These are phyloP conservation scores for Cebidichthys violaceus DNA, from an alignment of 2,113 vertebrate genomes.

Conservation along the genomic window DNA sequence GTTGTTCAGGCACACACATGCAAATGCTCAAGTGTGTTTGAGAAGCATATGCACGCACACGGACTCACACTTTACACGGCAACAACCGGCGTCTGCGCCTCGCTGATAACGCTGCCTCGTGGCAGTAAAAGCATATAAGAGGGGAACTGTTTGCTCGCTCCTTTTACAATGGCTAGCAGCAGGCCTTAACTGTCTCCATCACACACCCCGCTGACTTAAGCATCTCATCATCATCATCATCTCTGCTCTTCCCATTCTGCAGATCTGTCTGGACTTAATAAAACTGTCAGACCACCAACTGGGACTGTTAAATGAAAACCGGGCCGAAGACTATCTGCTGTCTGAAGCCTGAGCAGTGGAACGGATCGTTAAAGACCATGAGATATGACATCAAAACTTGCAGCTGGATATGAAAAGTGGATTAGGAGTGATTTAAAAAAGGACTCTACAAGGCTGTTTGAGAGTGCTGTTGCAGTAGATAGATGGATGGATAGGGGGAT, in stretches of 20 bases:
- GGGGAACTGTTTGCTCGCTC: slow-evolving; percentile 43
- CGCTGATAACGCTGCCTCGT: slow-evolving; percentile 63
- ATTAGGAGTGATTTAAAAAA: slow-evolving; percentile 3
- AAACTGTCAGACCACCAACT: slow-evolving; percentile 71
- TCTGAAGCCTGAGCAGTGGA: slow-evolving; percentile 35
- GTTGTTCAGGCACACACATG: slow-evolving; percentile 35
- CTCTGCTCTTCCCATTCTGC: slow-evolving; percentile 41
- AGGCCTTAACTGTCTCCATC: slow-evolving; percentile 64
- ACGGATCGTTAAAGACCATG: slow-evolving; percentile 37
- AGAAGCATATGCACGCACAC: neutral
- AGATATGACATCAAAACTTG: slow-evolving; percentile 44
- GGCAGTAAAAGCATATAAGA: slow-evolving; percentile 55
- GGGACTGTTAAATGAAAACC: slow-evolving; percentile 66
- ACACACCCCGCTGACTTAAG: slow-evolving; percentile 65
- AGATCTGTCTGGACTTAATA: slow-evolving; percentile 68
- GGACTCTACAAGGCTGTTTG: slow-evolving; percentile 4
- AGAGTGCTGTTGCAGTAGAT: neutral
- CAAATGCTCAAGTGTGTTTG: slow-evolving; percentile 2
- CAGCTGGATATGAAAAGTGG: slow-evolving; percentile 29
- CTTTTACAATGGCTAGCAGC: slow-evolving; percentile 61
- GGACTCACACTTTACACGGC: neutral
- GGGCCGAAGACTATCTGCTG: slow-evolving; percentile 33
- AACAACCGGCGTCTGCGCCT: slow-evolving; percentile 66
- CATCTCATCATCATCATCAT: slow-evolving; percentile 66
- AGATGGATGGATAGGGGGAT: neutral